These are phyloP conservation scores for Gobio occitaniae DNA, from an alignment of 2,797 vertebrate genomes.

Conservation along the genomic window DNA sequence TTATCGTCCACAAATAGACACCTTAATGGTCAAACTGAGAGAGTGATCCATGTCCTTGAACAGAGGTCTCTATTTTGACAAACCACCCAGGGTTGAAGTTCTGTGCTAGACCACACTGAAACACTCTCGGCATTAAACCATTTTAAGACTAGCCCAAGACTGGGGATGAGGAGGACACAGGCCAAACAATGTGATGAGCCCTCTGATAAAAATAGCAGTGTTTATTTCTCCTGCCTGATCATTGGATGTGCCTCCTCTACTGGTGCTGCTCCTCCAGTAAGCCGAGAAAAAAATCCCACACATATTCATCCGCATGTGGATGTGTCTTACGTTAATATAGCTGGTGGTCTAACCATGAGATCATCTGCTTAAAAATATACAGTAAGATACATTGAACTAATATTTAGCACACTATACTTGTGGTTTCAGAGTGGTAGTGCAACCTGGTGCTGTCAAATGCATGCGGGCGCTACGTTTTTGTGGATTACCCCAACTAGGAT, in stretches of 20 bases:
- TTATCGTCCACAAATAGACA: background rate
- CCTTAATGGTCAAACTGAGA: constrained; percentile 33
- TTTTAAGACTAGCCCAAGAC: constrained; percentile 36
- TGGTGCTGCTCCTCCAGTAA: constrained; percentile 49
- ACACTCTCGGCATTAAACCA: constrained; percentile 33
- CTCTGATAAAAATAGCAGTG: constrained; percentile 62
- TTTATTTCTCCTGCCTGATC: constrained; percentile 61
- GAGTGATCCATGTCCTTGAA: constrained; percentile 40
- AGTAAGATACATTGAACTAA: constrained; percentile 53
- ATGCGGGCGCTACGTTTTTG: constrained; percentile 64
- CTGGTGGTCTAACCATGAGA: constrained; percentile 60
- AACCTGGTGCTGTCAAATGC: constrained; percentile 60
- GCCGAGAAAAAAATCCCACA: constrained; percentile 35
- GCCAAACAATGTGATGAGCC: constrained; percentile 53
- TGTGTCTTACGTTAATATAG: constrained; percentile 55
- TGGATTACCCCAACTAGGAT: constrained; percentile 36
- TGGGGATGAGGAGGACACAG: constrained; percentile 36
- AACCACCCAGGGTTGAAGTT: constrained; percentile 54
- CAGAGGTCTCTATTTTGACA: constrained; percentile 61
- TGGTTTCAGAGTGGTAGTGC: constrained; percentile 70
- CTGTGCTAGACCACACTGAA: constrained; percentile 71
- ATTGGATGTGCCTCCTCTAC: constrained; percentile 50
- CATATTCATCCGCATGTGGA: constrained; percentile 56
- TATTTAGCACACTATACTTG: constrained; percentile 45
- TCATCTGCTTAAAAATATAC: constrained; percentile 56